These are phyloP conservation scores for Typhlichthys subterraneus DNA, from an alignment of 2,797 vertebrate genomes.

Conservation along the genomic window DNA sequence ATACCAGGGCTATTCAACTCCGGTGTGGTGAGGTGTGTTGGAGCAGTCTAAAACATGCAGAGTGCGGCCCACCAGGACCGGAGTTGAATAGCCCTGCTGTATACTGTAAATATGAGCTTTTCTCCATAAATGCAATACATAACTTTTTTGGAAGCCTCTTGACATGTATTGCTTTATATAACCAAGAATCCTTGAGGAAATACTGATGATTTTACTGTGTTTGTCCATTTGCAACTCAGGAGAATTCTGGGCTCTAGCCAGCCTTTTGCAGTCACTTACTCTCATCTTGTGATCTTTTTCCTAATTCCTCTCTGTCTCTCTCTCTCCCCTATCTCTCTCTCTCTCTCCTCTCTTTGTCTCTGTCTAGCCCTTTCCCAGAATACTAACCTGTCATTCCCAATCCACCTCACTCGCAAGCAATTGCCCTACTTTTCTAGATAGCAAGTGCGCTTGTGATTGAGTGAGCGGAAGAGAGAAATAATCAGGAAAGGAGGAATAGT, in stretches of 20 bases:
- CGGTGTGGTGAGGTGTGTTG: too few relatives aligned
- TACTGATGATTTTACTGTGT: background rate
- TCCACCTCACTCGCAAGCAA: slow-evolving; percentile 41
- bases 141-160: too few relatives aligned
- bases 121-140: too few relatives aligned
- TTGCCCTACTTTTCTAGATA: slow-evolving; percentile 44
- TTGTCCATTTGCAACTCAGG: slow-evolving; percentile 2
- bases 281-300: slow-evolving; percentile 5
- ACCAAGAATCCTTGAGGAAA: too few relatives aligned
- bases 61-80: too few relatives aligned
- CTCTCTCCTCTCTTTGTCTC: slow-evolving; percentile 4
- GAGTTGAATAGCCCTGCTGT: too few relatives aligned
- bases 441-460: background rate
- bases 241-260: too few relatives aligned
- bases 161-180: too few relatives aligned
- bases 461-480: slow-evolving; percentile 5
- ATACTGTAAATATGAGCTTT: too few relatives aligned
- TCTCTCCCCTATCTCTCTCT: slow-evolving; percentile 2
- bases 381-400: slow-evolving; percentile 48
- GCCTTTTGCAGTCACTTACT: too few relatives aligned
- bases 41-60: too few relatives aligned
- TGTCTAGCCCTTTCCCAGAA: slow-evolving; percentile 27
- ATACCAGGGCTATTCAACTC: too few relatives aligned
- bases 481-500: background rate
- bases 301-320: slow-evolving; percentile 12